Conservation (phyloP, 1,140 invertebrate genomes). For the Nautilus pompilius region DNA sequence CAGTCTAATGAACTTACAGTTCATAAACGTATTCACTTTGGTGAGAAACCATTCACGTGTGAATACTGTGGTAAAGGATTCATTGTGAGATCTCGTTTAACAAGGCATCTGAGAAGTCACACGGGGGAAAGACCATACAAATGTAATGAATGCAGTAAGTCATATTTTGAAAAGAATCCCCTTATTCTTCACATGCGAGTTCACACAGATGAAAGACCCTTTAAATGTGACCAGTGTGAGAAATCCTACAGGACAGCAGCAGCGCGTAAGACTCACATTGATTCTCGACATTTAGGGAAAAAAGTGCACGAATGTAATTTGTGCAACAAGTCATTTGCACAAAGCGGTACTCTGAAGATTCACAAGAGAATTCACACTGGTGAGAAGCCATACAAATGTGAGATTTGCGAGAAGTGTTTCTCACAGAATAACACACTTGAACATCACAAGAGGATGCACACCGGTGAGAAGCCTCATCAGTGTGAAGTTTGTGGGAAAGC, state of each 20-base stretch:
- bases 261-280: too few relatives aligned
- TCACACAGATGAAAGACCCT: constrained; percentile 8
- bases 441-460: constrained; percentile 71
- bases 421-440: constrained; percentile 81
- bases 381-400: constrained; percentile 77
- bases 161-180: constrained; percentile 14
- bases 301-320: constrained; percentile 83
- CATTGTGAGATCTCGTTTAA: too few relatives aligned
- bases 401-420: constrained; percentile 74
- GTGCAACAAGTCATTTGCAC: constrained; percentile 83
- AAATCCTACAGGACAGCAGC: too few relatives aligned
- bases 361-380: constrained; percentile 70
- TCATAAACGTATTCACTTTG: constrained; percentile 63
- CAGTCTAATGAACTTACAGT: constrained; percentile 70
- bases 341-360: constrained; percentile 78
- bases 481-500: constrained; percentile 65
- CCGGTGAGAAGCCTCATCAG: constrained; percentile 57
- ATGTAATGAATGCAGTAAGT: constrained; percentile 78
- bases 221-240: constrained; percentile 6
- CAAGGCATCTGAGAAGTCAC: constrained; percentile 80
- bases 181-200: constrained; percentile 13
- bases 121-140: constrained; percentile 81
- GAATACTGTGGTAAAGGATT: constrained; percentile 83
- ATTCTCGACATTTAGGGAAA: too few relatives aligned
- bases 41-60: constrained; percentile 84